A percentile compares a stretch with the other conserved stretches of the same genome.
Evolutionary conservation across 1,140 invertebrate genomes (phyloP).

Genomic region (Neocloeon triangulifer): DNA sequence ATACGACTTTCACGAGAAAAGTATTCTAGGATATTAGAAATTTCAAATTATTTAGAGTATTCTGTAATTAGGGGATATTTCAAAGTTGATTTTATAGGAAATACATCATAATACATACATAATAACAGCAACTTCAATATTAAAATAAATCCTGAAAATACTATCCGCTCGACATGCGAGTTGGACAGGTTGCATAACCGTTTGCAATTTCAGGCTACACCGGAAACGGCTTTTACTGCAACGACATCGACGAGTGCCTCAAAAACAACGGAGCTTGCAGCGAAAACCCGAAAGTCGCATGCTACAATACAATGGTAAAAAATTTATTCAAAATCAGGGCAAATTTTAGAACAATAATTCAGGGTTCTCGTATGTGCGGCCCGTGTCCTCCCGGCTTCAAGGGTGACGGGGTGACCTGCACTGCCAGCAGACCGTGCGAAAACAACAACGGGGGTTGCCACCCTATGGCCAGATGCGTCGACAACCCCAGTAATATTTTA

Average conservation of each 20-base stretch:
- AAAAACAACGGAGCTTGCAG: slow-evolving; percentile 79
- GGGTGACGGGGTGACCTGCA: slow-evolving; percentile 57
- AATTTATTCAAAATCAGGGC: neutral
- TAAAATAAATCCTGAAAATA: no score
- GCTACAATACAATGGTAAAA: slow-evolving; percentile 53
- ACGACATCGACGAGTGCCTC: slow-evolving; percentile 74
- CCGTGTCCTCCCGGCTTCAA: slow-evolving; percentile 66
- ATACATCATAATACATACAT: no score
- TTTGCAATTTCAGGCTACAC: no score
- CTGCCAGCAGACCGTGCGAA: slow-evolving; percentile 37
- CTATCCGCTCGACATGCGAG: no score
- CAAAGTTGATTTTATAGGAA: no score
- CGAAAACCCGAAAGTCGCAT: slow-evolving; percentile 47
- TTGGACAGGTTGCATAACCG: no score
- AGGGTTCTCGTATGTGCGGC: slow-evolving; percentile 66
- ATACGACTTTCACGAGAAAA: no score
- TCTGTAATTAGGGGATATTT: no score
- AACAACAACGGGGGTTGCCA: slow-evolving; percentile 68
- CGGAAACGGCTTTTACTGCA: slow-evolving; percentile 69
- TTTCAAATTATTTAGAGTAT: no score
- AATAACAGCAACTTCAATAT: no score
- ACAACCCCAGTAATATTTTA: slow-evolving; percentile 38
- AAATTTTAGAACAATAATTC: no score
- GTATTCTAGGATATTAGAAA: no score
- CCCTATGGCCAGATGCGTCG: slow-evolving; percentile 49